These are phyloP conservation scores for Melinopterus prodromus DNA, from an alignment of 2,888 invertebrate genomes.

Conservation along the genomic window DNA sequence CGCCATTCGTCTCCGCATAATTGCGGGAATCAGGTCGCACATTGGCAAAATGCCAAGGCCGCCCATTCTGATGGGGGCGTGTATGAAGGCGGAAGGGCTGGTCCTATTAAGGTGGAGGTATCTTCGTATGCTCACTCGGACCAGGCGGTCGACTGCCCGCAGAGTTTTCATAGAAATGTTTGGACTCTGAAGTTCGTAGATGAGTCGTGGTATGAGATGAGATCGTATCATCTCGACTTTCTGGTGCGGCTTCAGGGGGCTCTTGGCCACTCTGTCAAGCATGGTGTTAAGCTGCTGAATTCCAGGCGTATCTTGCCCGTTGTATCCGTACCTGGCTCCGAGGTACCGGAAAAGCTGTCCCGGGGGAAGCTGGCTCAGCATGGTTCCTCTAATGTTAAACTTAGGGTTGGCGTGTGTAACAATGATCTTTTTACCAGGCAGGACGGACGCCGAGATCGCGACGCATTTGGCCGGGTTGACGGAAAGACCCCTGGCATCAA, in stretches of 20 bases:
- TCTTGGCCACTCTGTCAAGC: conserved; percentile 7
- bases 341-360: conserved; percentile 29
- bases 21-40: conserved; percentile 14
- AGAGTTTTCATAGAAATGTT: conserved; percentile 24
- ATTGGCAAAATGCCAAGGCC: conserved; percentile 30
- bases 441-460: conserved; percentile 36
- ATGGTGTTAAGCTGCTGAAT: conserved; percentile 5
- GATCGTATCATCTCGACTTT: neutral
- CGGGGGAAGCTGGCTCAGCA: conserved; percentile 30
- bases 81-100: conserved; percentile 25
- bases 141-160: conserved; percentile 21
- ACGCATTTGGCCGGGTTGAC: conserved; percentile 37
- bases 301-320: conserved; percentile 7
- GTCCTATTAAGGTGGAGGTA: conserved; percentile 18
- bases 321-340: conserved; percentile 19
- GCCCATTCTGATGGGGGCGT: conserved; percentile 28
- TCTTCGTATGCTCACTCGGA: conserved; percentile 28
- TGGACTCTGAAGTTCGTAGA: conserved; percentile 18
- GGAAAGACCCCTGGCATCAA: conserved; percentile 29
- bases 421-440: conserved; percentile 38
- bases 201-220: conserved; percentile 16
- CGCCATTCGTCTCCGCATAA: conserved; percentile 12
- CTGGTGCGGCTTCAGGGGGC: conserved; percentile 30
- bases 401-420: conserved; percentile 31
- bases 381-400: conserved; percentile 26